Evolutionary conservation across 2,113 vertebrate genomes (phyloP), one percentile per base, ranked within the genome.

Genomic region (Microcebus jonahi): DNA sequence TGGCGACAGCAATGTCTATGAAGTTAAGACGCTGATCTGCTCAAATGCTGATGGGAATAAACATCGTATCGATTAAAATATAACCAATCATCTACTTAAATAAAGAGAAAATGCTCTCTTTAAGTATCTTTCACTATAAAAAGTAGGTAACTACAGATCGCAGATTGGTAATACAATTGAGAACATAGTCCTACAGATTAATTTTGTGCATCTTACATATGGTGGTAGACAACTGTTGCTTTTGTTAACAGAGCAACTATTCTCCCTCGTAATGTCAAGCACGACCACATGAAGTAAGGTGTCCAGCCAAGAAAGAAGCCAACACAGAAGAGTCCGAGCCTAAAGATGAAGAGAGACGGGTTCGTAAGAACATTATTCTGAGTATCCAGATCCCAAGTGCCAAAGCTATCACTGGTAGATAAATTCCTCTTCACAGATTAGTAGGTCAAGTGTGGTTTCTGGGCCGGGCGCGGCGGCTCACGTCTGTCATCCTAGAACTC

Each of bases 91-190:
- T n/a, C 34, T 45, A 79, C 23, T 83, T 57, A 34, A 45, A 65
- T 27, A 85, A 79, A 70, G 23, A 48, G 15, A 93, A 85, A 93
- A 80, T 23, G 11, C n/a, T 88, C n/a, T 88, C 8, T 13, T 61
- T 70, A 88, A 61, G 39, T 82, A 77, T 0, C 59, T 89, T 82
- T 94, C 36, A 89, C 65, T 79, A 83, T 91, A 91, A 94, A 90
- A 86, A 42, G 9, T 29, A 23, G 53, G 67, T 85, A 50, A 36
- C 65, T 88, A 34, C 4, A 92, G 12, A 86, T 79, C 73, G 9
- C 4, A 86, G 21, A n/a, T 67, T 59, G 53, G 48, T 91, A 83
- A 83, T 4, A 57, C 4, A 70, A 81, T 42, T 42, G 39, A 86
- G 39, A 90, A 50, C 68, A 73, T 50, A 84, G 36, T 42, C 13